Evolutionary conservation across 2,888 invertebrate species (phyloP).

Genomic region (Chironomus tentans): DNA sequence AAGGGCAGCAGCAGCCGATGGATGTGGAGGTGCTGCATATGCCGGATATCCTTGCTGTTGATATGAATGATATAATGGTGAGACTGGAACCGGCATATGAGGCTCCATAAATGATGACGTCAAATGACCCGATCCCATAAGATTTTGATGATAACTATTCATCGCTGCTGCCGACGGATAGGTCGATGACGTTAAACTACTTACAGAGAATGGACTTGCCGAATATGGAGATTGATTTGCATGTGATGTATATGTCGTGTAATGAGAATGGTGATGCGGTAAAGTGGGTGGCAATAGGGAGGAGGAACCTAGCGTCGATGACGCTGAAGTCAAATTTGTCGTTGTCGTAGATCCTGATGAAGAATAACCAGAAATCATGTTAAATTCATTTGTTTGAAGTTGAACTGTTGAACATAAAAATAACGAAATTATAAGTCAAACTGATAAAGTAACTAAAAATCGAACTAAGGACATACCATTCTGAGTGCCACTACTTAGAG

Average conservation of each 20-base stretch:
- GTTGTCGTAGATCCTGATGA: slow-evolving; percentile 46
- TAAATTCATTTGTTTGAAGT: slow-evolving; percentile 28
- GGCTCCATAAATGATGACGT: slow-evolving; percentile 37
- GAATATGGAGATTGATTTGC: slow-evolving; percentile 32
- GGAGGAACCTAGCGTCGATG: not conserved
- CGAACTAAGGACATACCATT: slow-evolving; percentile 5
- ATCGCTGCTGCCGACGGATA: slow-evolving; percentile 33
- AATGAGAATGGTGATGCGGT: slow-evolving; percentile 24
- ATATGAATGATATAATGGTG: slow-evolving; percentile 42
- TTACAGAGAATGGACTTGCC: slow-evolving; percentile 42
- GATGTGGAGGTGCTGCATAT: slow-evolving; percentile 39
- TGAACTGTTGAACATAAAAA: not conserved
- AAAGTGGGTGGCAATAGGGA: not conserved
- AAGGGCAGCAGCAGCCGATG: slow-evolving; percentile 42
- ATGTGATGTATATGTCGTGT: slow-evolving; percentile 17
- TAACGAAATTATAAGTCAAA: not conserved
- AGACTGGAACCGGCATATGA: slow-evolving; percentile 43
- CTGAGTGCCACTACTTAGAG: slow-evolving; percentile 29
- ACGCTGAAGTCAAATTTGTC: slow-evolving; percentile 35
- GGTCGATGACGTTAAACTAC: slow-evolving; percentile 40
- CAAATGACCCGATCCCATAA: slow-evolving; percentile 41
- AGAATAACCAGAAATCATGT: slow-evolving; percentile 43
- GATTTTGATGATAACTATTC: slow-evolving; percentile 38
- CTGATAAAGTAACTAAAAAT: not conserved
- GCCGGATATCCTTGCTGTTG: slow-evolving; percentile 35